Base-by-base conservation (phyloP, 2,888 invertebrate species). In the Didymodactylos carnosus region DNA sequence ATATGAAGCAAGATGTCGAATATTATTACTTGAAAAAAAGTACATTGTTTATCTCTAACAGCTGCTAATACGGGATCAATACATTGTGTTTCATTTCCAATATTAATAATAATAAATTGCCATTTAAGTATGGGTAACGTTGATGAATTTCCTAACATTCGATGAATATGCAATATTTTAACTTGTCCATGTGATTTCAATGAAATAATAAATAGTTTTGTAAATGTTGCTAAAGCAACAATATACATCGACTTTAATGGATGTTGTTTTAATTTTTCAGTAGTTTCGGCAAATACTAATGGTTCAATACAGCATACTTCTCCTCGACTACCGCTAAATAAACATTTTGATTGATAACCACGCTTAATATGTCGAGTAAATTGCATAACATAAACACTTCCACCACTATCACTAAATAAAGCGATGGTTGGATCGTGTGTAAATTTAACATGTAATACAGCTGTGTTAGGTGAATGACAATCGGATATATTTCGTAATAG, bases 261-360 rank as follows among this genome's bases (percentile, higher is more conserved):
- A 81, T 90, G 82, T 39, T 72, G 88, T 29, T 86, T 85, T 73
- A 62, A 19, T 62, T 62, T 29, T 35, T 62, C 62, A 35, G 29
- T 62, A 3, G 62, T 62, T 35, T 62, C 25, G 19, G 62, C n/a
- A 77, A 88, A 83, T 71, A 87, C 85, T 70, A 90, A 83, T 0
- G 90, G 89, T 80, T 89, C 89, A 76, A 90, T 85, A 16, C 87
- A 86, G 79, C 89, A 89, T 69, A 92, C 92, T 86, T 98, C 98
- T 0, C 98, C 98, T 73, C 94, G 88, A 73, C 94, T 93, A 41
- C 97, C 97, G 43, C 95, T 94, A 84, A 98, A 98, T 23, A 98
- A 85, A 82, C 97, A 95, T 72, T 51, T 90, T 0, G 92, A 90
- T 76, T 91, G 90, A 82, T 91, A 91, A 0, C 90, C 89, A 62